Percentiles rank a stretch among this genome's conserved stretches.
Evolutionary conservation across 2,797 vertebrate species (phyloP).

Genomic region (Pygocentrus nattereri): DNA sequence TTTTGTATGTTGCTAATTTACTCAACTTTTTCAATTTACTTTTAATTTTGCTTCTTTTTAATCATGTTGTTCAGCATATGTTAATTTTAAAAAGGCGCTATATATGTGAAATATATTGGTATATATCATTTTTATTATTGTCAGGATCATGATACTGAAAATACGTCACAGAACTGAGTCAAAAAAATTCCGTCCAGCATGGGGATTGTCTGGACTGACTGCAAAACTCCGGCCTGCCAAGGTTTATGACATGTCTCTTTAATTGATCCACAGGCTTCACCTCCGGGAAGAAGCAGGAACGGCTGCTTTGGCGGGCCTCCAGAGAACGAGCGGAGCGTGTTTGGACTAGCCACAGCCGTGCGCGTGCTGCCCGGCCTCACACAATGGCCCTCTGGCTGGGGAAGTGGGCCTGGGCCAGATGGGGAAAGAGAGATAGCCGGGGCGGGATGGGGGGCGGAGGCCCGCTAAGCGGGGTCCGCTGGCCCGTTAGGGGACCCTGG

Average conservation of each 20-base stretch:
- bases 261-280: slow-evolving; percentile 71
- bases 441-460: slow-evolving; percentile 79
- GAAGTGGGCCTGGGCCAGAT: slow-evolving; percentile 82
- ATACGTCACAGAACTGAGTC: slow-evolving; percentile 7
- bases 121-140: neutral
- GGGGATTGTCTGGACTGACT: slow-evolving; percentile 10
- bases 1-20: neutral
- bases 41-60: no score
- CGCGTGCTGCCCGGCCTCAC: slow-evolving; percentile 80
- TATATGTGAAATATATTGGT: neutral
- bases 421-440: slow-evolving; percentile 81
- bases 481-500: slow-evolving; percentile 80
- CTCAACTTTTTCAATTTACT: neutral
- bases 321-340: slow-evolving; percentile 78
- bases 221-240: neutral
- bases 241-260: slow-evolving; percentile 64
- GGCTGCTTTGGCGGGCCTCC: slow-evolving; percentile 73
- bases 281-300: slow-evolving; percentile 75
- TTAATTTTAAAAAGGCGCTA: no score
- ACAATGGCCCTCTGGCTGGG: slow-evolving; percentile 82
- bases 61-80: no score
- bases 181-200: neutral
- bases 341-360: slow-evolving; percentile 78
- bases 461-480: slow-evolving; percentile 70
- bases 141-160: neutral